Evolutionary conservation across 1,140 invertebrate species (phyloP), one percentile per base, ranked within the genome.

Genomic region (Neodiprion pinetum): DNA sequence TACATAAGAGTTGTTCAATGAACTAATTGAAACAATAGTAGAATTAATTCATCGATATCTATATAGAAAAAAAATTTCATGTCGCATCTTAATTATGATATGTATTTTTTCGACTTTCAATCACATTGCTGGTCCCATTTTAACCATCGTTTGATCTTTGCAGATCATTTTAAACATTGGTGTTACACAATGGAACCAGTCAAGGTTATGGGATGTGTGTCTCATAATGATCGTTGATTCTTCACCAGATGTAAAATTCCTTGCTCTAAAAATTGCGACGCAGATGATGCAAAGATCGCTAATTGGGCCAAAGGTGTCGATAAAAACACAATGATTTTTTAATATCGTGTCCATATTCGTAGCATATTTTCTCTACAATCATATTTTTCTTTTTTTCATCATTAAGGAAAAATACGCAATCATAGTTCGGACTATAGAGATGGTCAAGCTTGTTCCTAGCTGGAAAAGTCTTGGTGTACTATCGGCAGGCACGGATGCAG

Each of bases 101-200:
- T 40, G 28, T 40, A 40, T 3, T 40, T 40, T 40, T 40, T 40
- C 1, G 5, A 40, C 1, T 40, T 40, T 40, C 28, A 40, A 40
- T 40, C 5, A 5, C 28, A 40, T 40, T 5, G 5, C 28, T 40
- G 28, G 1, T 40, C 28, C 28, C 28, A 40, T 40, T 40, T 40
- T 40, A 40, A 0, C 28, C 28, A 40, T 23, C 28, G 9, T 17
- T 61, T 61, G 5, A 40, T 40, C 28, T 40, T 40, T 74, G 71
- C 17, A 88, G 82, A 85, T 88, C 70, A 81, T 88, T 71, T 72
- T 76, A 14, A 81, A 85, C 71, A 81, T 83, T 49, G 80, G 82
- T 40, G 74, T 85, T 61, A 81, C 78, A 11, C 74, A 69, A 28
- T 86, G 84, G 84, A 72, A 83, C 70, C 70, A 67, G 10, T 28